These are phyloP conservation scores for Lithophane socia DNA, from an alignment of 2,888 invertebrate genomes.

Conservation along the genomic window DNA sequence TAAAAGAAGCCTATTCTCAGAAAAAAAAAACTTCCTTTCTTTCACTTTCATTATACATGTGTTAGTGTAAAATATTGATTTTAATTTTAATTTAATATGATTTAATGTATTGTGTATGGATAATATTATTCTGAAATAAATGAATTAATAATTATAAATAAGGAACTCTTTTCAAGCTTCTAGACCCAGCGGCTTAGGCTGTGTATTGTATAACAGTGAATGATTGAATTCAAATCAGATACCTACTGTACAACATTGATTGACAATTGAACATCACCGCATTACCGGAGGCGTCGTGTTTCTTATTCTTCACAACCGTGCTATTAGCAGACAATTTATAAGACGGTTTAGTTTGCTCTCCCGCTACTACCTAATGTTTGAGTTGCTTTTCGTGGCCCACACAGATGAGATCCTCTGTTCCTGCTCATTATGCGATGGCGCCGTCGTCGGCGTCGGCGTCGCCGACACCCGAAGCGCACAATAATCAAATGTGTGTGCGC, in stretches of 20 bases:
- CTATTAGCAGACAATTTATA: background rate
- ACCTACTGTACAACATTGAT: background rate
- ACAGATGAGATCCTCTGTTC: constrained; percentile 4
- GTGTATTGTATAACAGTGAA: background rate
- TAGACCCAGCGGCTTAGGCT: background rate
- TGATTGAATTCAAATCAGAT: no score
- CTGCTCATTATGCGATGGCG: background rate
- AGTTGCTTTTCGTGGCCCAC: background rate
- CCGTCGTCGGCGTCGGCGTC: background rate
- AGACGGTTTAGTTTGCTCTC: background rate
- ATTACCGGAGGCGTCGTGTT: background rate
- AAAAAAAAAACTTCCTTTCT: background rate
- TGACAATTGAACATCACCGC: background rate
- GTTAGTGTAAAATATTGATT: no score
- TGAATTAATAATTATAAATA: background rate
- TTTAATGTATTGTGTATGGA: no score
- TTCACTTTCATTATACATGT: background rate
- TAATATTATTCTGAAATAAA: no score
- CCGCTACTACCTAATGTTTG: background rate
- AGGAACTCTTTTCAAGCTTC: background rate
- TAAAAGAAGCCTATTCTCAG: background rate
- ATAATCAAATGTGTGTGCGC: constrained; percentile 35
- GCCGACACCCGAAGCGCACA: constrained; percentile 18
- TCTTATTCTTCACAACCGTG: background rate
- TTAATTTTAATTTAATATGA: no score